Evolutionary conservation across 2,797 vertebrate genomes (phyloP).

Genomic region (Typhlichthys subterraneus): DNA sequence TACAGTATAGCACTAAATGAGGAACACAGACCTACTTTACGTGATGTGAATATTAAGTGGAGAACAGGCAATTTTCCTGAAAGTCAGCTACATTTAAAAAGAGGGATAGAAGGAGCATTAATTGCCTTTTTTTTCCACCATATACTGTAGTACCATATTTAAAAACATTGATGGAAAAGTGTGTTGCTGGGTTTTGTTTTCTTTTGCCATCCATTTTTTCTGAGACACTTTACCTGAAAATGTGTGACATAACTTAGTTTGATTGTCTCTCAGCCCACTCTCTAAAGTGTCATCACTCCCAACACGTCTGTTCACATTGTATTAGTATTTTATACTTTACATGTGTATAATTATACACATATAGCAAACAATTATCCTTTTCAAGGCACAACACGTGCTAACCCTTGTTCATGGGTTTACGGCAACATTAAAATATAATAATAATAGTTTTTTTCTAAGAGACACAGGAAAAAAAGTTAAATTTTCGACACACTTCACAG

Average conservation of each 20-base stretch:
- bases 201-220: not conserved
- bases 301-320: too few relatives aligned
- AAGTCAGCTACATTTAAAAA: constrained; percentile 60
- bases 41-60: constrained; percentile 88
- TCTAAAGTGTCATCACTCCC: too few relatives aligned
- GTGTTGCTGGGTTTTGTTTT: constrained; percentile 28
- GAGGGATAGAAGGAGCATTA: constrained; percentile 43
- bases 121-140: constrained; percentile 28
- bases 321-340: too few relatives aligned
- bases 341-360: too few relatives aligned
- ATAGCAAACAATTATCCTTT: too few relatives aligned
- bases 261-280: too few relatives aligned
- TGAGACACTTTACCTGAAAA: not conserved
- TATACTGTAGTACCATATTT: constrained; percentile 30
- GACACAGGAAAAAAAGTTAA: constrained; percentile 50
- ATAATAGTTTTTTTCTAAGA: constrained; percentile 43
- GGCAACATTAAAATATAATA: constrained; percentile 40
- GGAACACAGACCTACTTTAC: constrained; percentile 89
- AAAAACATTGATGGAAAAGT: constrained; percentile 26
- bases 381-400: too few relatives aligned
- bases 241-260: too few relatives aligned
- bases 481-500: constrained; percentile 68
- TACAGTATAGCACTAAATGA: constrained; percentile 84
- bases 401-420: not conserved
- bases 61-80: constrained; percentile 15